Conservation (phyloP, 1,140 invertebrate species). For the Drosophila orena region DNA sequence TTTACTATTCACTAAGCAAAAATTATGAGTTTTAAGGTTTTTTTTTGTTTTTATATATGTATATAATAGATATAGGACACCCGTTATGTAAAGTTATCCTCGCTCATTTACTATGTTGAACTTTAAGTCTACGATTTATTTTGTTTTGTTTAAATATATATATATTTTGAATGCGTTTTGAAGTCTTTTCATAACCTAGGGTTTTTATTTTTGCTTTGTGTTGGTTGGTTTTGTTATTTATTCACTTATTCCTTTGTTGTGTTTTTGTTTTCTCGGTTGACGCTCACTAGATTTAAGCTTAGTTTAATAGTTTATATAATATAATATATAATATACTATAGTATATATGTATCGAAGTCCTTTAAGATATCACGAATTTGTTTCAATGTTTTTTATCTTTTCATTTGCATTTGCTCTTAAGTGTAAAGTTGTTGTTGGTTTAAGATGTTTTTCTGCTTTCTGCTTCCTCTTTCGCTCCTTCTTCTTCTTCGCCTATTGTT, state of each 20-base stretch:
- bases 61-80: conserved; percentile 65
- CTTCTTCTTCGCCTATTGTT: conserved; percentile 53
- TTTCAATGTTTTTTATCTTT: conserved; percentile 85
- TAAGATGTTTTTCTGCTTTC: conserved; percentile 55
- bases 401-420: conserved; percentile 84
- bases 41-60: conserved; percentile 27
- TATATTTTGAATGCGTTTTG: conserved; percentile 79
- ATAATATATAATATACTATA: conserved; percentile 85
- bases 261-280: conserved; percentile 39
- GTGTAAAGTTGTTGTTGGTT: conserved; percentile 72
- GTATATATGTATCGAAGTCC: conserved; percentile 85
- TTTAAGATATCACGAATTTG: conserved; percentile 85
- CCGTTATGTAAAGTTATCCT: conserved; percentile 52
- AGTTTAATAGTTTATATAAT: conserved; percentile 71
- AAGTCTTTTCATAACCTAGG: conserved; percentile 82
- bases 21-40: conserved; percentile 67
- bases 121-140: conserved; percentile 66
- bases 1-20: conserved; percentile 79
- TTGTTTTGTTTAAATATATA: conserved; percentile 58
- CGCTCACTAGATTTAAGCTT: conserved; percentile 76
- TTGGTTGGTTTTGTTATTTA: conserved; percentile 58
- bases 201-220: conserved; percentile 63
- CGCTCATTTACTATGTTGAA: conserved; percentile 73
- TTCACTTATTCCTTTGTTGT: conserved; percentile 63
- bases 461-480: conserved; percentile 11